These are phyloP conservation scores for Eulimnadia texana DNA, from an alignment of 1,140 invertebrate genomes.

Conservation along the genomic window DNA sequence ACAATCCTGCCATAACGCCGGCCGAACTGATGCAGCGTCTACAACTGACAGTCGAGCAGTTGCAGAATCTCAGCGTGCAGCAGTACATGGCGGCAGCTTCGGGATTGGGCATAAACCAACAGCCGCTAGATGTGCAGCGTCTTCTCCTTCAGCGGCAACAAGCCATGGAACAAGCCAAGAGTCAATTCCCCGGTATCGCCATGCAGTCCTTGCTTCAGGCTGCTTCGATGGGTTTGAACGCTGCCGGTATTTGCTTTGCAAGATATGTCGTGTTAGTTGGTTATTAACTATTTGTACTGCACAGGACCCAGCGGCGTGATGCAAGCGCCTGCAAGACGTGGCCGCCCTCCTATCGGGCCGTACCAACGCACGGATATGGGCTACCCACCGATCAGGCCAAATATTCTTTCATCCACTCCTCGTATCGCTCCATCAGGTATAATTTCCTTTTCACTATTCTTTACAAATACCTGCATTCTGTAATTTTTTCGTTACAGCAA, in stretches of 20 bases:
- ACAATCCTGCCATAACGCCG: slow-evolving; percentile 4
- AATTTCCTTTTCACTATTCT: too few species aligned
- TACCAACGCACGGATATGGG: slow-evolving; percentile 7
- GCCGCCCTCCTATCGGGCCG: slow-evolving; percentile 3
- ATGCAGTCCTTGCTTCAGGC: not conserved
- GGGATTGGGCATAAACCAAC: not conserved
- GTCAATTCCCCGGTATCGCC: not conserved
- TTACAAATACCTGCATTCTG: too few species aligned
- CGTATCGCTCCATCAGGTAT: not conserved
- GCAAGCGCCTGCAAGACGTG: not conserved
- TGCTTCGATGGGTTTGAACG: not conserved
- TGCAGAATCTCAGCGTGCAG: slow-evolving; percentile 4
- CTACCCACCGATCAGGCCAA: not conserved
- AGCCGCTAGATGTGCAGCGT: not conserved
- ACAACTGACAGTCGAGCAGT: not conserved
- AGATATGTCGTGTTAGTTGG: too few species aligned
- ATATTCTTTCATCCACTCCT: not conserved
- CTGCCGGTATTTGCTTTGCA: too few species aligned
- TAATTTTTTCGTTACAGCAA: not conserved
- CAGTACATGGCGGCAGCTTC: not conserved
- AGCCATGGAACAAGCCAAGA: not conserved
- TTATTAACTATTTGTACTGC: too few species aligned
- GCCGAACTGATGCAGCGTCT: slow-evolving; percentile 7
- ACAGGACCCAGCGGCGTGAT: slow-evolving; percentile 3
- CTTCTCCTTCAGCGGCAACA: slow-evolving; percentile 1